phyloP scores from a whole-genome alignment of 2,888 invertebrate species.

The Brenthis daphne region DNA sequence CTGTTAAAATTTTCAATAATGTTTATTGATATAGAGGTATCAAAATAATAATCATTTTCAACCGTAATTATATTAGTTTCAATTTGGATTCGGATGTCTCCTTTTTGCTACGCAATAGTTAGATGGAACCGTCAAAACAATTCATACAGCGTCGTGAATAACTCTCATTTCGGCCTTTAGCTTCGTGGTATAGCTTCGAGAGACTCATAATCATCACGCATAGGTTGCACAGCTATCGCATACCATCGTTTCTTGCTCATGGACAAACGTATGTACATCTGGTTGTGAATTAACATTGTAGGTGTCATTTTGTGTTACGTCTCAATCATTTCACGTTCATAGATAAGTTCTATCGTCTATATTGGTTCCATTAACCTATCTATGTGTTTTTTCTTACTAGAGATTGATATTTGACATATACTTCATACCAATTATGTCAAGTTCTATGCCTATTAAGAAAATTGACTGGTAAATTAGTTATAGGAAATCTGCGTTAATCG shows the following conservation, averaged over 20 bases:
- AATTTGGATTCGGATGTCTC: no score
- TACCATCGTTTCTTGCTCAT: conserved; percentile 34
- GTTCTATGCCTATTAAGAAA: no score
- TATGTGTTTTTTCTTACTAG: no score
- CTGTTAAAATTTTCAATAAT: no score
- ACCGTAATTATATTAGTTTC: no score
- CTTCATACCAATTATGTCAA: no score
- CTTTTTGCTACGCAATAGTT: not conserved
- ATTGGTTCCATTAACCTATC: not conserved
- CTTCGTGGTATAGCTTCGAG: conserved; percentile 37
- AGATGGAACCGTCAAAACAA: conserved; percentile 51
- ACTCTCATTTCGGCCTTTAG: conserved; percentile 49
- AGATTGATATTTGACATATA: no score
- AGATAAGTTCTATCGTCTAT: not conserved
- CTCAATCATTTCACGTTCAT: conserved; percentile 6
- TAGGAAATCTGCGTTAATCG: no score
- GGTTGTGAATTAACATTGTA: not conserved
- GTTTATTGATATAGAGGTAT: no score
- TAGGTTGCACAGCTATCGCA: conserved; percentile 60
- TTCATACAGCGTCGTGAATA: conserved; percentile 43
- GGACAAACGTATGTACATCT: not conserved
- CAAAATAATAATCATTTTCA: no score
- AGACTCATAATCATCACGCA: conserved; percentile 57
- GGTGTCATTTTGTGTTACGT: conserved; percentile 19
- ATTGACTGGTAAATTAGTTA: no score